A percentile compares a stretch with the other conserved stretches of the same genome.
Evolutionary conservation across 2,888 invertebrate genomes (phyloP).

Genomic region (Drosophila rellima): DNA sequence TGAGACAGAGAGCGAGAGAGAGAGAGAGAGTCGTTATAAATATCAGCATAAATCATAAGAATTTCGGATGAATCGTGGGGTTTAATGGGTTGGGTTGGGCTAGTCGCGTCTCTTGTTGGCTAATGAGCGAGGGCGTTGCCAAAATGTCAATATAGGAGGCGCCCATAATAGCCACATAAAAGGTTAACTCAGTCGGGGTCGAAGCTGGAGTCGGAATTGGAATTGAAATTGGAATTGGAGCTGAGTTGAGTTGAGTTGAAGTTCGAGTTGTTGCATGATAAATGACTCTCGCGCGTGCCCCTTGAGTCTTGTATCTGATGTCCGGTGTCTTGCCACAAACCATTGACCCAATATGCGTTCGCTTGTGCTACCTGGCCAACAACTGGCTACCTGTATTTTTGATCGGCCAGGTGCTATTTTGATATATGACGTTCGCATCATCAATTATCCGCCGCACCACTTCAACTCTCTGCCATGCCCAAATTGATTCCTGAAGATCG

Average conservation of each 20-base stretch:
- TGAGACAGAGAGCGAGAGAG: neutral
- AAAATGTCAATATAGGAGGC: slow-evolving; percentile 71
- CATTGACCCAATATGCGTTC: slow-evolving; percentile 8
- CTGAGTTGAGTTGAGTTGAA: slow-evolving; percentile 23
- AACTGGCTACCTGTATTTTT: slow-evolving; percentile 73
- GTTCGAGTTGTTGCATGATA: slow-evolving; percentile 64
- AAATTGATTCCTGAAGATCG: slow-evolving; percentile 48
- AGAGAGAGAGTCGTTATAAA: slow-evolving; percentile 18
- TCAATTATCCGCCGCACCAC: slow-evolving; percentile 70
- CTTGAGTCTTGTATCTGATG: slow-evolving; percentile 1
- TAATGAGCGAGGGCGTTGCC: slow-evolving; percentile 72
- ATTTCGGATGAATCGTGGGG: neutral
- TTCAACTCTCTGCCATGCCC: slow-evolving; percentile 12
- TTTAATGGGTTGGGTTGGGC: slow-evolving; percentile 1
- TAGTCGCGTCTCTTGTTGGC: slow-evolving; percentile 3
- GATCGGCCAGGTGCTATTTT: slow-evolving; percentile 78
- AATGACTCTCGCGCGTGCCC: slow-evolving; percentile 72
- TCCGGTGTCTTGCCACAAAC: slow-evolving; percentile 10
- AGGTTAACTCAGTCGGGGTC: slow-evolving; percentile 24
- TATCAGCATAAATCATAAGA: slow-evolving; percentile 65
- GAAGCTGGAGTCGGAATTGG: slow-evolving; percentile 22
- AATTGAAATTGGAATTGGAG: neutral
- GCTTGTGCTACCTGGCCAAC: slow-evolving; percentile 19
- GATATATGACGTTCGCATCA: slow-evolving; percentile 65
- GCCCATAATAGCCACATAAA: slow-evolving; percentile 36